Conservation (phyloP, 2,113 vertebrate species). For the Syngnathus typhle region DNA sequence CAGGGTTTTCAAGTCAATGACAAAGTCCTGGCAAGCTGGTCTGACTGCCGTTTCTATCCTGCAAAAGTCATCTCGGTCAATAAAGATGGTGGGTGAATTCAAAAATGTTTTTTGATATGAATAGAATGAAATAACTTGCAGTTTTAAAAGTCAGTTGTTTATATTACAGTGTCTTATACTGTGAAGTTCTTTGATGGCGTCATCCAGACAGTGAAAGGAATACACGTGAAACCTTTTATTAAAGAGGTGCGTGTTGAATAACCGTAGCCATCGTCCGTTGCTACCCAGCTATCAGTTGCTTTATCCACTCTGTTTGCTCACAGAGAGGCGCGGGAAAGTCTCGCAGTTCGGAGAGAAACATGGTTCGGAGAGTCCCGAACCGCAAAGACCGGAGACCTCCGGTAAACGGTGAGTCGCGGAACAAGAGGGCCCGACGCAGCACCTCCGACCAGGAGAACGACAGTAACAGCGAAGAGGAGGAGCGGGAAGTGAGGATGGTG, state of each 20-base stretch:
- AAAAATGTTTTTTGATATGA: not conserved
- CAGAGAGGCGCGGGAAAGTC: constrained; percentile 50
- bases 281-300: not conserved
- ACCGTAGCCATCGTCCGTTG: not conserved
- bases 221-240: constrained; percentile 89
- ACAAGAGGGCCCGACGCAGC: constrained; percentile 54
- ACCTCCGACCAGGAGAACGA: constrained; percentile 66
- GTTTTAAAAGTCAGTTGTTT: not conserved
- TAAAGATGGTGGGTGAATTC: constrained; percentile 83
- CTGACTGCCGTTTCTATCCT: constrained; percentile 96
- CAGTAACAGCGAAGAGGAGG: constrained; percentile 62
- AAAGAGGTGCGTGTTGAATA: constrained; percentile 72
- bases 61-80: constrained; percentile 91
- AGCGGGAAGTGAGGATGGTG: constrained; percentile 22
- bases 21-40: constrained; percentile 94
- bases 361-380: constrained; percentile 42
- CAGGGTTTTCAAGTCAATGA: constrained; percentile 92
- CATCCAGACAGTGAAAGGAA: constrained; percentile 93
- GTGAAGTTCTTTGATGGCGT: constrained; percentile 98
- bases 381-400: constrained; percentile 54
- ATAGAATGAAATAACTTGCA: not conserved
- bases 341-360: constrained; percentile 50
- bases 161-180: constrained; percentile 84
- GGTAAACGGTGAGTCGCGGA: constrained; percentile 60
- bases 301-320: not conserved